Evolutionary conservation across 2,888 invertebrate species (phyloP), one percentile per base, ranked within the genome.

Genomic region (Pherbina coryleti): DNA sequence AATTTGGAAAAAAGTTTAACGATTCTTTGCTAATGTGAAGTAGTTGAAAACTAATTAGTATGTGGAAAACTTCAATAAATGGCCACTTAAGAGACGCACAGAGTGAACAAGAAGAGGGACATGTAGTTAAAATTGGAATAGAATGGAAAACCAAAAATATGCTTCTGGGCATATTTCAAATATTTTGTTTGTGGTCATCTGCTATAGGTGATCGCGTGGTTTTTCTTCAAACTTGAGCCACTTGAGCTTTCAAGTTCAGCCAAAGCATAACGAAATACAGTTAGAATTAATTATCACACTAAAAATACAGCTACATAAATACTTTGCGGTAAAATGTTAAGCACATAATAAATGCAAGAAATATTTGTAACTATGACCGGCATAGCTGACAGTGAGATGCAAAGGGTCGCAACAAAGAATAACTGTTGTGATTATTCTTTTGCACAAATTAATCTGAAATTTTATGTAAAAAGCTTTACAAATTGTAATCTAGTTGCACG

Each of bases 271-370:
- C 72, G 22, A 55, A 34, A 55, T 72, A 72, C 72, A 19, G 72
- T 72, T 72, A 72, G 57, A 72, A 72, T 72, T 72, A 57, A 55
- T 57, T 72, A 55, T 37, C 57, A 14, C 22, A 60, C 57, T 19
- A 60, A 60, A 28, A 17, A 64, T 17, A 11, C 28, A 64, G 11
- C 9, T 31, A 64, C 64, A 64, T 31, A 64, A 28, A 64, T 31
- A 34, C 34, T 8, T 55, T 44, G 44, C 44, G 44, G 44, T 44
- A 44, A 44, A 44, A 44, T 44, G 44, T 44, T 4, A 44, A 44
- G 44, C 44, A 44, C 14, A 44, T 14, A 44, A 44, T 11, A 14
- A 44, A 44, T 44, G 44, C 44, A 44, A 11, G 44, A 44, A 44
- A 44, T 44, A 2, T 5, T 7, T 7, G 8, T 14, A 2, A 14